phyloP scores from a whole-genome alignment of 2,113 vertebrate genomes.

The Tinamus guttatus region DNA sequence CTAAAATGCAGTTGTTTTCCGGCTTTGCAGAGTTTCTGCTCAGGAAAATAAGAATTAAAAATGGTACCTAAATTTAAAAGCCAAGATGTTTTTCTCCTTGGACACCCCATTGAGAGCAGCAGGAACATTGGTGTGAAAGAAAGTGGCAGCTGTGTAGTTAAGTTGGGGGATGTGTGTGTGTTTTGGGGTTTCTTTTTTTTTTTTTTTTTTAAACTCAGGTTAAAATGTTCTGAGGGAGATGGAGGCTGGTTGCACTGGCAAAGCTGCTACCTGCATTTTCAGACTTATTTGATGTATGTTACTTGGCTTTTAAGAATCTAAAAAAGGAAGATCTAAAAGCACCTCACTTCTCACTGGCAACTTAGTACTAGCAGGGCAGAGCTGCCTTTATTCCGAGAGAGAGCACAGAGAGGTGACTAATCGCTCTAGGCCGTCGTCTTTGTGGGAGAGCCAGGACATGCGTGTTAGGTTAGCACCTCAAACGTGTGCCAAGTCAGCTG shows the following conservation, averaged over 20 bases:
- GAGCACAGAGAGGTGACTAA: rapidly evolving
- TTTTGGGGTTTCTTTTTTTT: too few relatives aligned
- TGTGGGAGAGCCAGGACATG: background rate
- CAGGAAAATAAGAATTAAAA: background rate
- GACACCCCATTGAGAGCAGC: background rate
- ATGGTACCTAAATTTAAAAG: background rate
- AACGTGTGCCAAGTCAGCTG: background rate
- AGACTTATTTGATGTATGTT: background rate
- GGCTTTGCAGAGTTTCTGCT: background rate
- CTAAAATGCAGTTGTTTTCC: background rate
- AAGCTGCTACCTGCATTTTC: background rate
- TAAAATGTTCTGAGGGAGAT: background rate
- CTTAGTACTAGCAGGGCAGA: background rate
- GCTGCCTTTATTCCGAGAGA: background rate
- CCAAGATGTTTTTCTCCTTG: background rate
- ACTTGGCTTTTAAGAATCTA: background rate
- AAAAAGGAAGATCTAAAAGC: background rate
- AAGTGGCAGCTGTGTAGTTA: background rate
- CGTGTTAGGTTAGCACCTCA: background rate
- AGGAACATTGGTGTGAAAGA: background rate
- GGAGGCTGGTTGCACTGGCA: background rate
- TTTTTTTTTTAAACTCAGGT: too few relatives aligned
- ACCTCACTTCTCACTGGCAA: background rate
- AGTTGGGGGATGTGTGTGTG: too few relatives aligned
- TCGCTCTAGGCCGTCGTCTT: background rate